A percentile compares a stretch with the other conserved stretches of the same genome.
Conservation (phyloP, 2,888 invertebrate species). For the Clitarchus hookeri region DNA sequence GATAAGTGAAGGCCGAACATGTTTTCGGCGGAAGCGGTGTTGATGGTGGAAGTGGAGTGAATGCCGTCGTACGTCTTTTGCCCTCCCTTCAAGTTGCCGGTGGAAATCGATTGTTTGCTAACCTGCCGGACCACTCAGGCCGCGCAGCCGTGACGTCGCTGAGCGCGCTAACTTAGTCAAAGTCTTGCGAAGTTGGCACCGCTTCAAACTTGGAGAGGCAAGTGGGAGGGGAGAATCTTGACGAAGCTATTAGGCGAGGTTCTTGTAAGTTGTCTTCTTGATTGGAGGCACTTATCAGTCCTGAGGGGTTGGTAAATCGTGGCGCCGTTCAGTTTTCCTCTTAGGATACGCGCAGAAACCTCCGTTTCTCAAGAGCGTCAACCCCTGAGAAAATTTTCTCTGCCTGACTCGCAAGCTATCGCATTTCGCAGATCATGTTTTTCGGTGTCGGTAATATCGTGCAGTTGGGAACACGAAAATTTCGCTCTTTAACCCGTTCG, state of each 20-base stretch:
- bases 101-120: not conserved
- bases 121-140: not conserved
- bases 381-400: too few relatives aligned
- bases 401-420: too few relatives aligned
- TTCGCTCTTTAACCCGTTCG: too few relatives aligned
- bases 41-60: too few relatives aligned
- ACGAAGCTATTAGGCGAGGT: constrained; percentile 28
- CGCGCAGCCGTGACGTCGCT: not conserved
- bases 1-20: not conserved
- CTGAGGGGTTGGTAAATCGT: constrained; percentile 25
- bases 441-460: too few relatives aligned
- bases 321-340: not conserved
- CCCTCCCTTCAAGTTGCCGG: not conserved
- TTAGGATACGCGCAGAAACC: not conserved
- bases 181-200: not conserved
- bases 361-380: too few relatives aligned
- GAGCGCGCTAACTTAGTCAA: not conserved
- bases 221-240: constrained; percentile 27
- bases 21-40: too few relatives aligned
- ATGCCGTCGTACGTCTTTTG: too few relatives aligned
- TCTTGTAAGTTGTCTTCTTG: constrained; percentile 32
- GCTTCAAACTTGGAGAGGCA: not conserved
- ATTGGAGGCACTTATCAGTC: constrained; percentile 29
- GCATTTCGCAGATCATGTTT: too few relatives aligned
- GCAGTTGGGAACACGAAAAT: too few relatives aligned